Evolutionary conservation across 2,113 vertebrate species (phyloP).

Genomic region (Stigmatopora nigra): DNA sequence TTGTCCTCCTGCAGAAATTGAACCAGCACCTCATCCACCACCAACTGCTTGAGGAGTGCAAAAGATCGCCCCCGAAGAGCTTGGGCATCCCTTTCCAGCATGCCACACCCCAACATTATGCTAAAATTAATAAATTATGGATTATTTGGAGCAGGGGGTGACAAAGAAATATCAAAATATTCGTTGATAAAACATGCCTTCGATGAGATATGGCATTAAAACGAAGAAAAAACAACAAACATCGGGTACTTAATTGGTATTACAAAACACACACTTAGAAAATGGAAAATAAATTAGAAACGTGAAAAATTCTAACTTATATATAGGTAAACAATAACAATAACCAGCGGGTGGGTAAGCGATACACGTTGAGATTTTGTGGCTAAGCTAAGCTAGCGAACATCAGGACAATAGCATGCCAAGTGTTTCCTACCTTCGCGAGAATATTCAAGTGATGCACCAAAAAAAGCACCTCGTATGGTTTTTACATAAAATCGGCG

Average conservation of each 20-base stretch:
- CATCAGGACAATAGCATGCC: neutral
- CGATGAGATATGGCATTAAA: no score
- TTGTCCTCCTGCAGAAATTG: constrained; percentile 59
- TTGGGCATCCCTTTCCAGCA: constrained; percentile 53
- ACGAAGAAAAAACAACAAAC: neutral
- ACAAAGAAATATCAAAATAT: neutral
- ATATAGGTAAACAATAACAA: neutral
- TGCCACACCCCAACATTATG: constrained; percentile 52
- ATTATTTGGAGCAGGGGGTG: neutral
- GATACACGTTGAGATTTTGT: neutral
- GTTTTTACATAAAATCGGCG: neutral
- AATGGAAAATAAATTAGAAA: neutral
- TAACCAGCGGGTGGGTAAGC: neutral
- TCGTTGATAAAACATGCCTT: neutral
- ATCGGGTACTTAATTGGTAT: neutral
- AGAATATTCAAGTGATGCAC: constrained; percentile 14
- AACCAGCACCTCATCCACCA: constrained; percentile 69
- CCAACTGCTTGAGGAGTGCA: constrained; percentile 59
- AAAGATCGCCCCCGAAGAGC: constrained; percentile 50
- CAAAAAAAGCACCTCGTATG: neutral
- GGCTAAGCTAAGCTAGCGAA: constrained; percentile 40
- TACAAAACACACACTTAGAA: neutral
- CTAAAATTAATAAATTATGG: neutral
- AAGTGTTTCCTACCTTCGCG: constrained; percentile 4
- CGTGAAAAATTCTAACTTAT: neutral